These are phyloP conservation scores for Grapholita molesta DNA, from an alignment of 1,140 invertebrate genomes.

Conservation along the genomic window DNA sequence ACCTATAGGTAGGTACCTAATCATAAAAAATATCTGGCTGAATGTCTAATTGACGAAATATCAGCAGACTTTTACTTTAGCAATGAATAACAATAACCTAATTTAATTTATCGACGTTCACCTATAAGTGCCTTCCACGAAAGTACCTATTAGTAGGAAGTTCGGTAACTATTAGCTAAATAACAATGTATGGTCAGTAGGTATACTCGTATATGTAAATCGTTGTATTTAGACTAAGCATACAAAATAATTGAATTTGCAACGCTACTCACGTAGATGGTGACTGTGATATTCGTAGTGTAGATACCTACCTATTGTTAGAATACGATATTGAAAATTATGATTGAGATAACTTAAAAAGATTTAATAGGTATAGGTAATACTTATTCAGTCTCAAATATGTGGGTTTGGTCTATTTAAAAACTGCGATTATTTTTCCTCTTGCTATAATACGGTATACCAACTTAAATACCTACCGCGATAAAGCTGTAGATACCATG, in stretches of 20 bases:
- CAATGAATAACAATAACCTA: no score
- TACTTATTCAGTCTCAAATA: background rate
- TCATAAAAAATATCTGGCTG: no score
- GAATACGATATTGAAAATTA: background rate
- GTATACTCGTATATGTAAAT: background rate
- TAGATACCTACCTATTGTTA: no score
- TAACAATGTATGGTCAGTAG: background rate
- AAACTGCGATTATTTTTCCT: background rate
- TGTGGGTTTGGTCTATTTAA: background rate
- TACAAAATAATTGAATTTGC: slow-evolving; percentile 7
- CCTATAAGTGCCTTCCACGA: no score
- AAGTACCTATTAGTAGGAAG: no score
- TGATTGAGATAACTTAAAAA: background rate
- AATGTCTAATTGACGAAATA: no score
- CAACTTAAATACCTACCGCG: background rate
- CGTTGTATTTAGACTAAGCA: background rate
- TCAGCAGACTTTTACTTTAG: no score
- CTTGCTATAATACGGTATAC: background rate
- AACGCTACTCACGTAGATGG: background rate
- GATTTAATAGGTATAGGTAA: background rate
- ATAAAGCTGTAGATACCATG: no score
- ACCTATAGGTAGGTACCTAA: no score
- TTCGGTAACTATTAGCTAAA: background rate
- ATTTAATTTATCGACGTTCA: no score
- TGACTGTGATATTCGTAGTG: background rate